Base-by-base conservation (phyloP, 2,797 vertebrate species). In the Petrocephalus sullivani region DNA sequence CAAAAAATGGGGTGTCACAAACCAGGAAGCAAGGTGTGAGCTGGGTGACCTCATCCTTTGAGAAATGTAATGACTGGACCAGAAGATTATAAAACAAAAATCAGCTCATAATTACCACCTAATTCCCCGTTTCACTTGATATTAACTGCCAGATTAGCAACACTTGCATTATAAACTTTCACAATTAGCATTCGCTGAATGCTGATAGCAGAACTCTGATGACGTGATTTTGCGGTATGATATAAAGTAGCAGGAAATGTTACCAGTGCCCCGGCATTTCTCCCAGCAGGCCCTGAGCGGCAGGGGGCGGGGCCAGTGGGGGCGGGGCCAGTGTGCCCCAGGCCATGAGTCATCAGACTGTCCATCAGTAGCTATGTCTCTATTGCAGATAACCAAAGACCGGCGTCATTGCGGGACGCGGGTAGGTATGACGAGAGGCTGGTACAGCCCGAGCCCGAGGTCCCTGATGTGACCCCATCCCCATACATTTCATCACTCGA, bases 11-110 rank as follows among this genome's bases (percentile, higher is more conserved):
- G 58, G 21, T n/a, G 33, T 71, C 46, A 67, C 33, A 56, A 85
- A 84, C 56, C 57, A 84, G 87, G 41, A 67, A 67, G 57, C 23
- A 84, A 83, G 78, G 87, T 83, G 78, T 23, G 56, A 88, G 57
- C 19, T 58, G 19, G 14, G 58, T 67, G 58, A 84, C 58, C 87
- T 88, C 56, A 56, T 49, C 21, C 49, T 37, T 41, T 51, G 14
- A 28, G 64, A 37, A 54, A 87, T 37, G n/a, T 57, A 16, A 82
- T 82, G 46, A 21, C 33, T 85, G 23, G 54, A 57, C 57, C 21
- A 49, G 21, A 7, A 82, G n/a, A 88, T 61, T 16, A 33, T 21
- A 85, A 51, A 49, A 19, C 23, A 58, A 64, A 28, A 41, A 61
- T 53, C 23, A 67, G 4, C 41, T 85, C 8, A 83, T 83, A 67